Base-by-base conservation (phyloP, 2,113 vertebrate genomes). In the Pampusana beccarii region DNA sequence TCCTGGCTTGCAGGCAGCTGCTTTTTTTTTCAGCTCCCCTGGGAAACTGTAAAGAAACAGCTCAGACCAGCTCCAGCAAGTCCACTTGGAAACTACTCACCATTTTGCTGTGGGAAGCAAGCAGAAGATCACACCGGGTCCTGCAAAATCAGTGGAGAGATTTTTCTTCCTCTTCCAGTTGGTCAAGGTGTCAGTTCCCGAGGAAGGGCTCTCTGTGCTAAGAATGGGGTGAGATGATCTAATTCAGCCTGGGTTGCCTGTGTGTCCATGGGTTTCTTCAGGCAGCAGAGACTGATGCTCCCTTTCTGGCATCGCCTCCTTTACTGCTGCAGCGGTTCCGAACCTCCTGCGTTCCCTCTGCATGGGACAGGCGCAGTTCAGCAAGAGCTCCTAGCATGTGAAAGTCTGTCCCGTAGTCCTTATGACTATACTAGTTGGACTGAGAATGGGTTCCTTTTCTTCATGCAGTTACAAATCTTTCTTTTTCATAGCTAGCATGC, bases 181-280 rank as follows among this genome's bases (percentile, higher is more conserved):
- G 10, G 6, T 42, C 51, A 61, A 66, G 51, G 25, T 33, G 17
- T 15, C 53, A 70, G 8, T 7, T 86, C 50, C 48, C 21, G 29
- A 40, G 62, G 48, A 28, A 71, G 23, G 20, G 11, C 9, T 48
- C 34, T 36, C 50, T 34, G 2, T 21, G 19, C 4, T 62, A 14
- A 11, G 25, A 65, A 53, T 9, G 9, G 15, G 53, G 23, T 16
- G 42, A 21, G 40, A 24, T 16, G 9, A 7, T 44, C 33, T 79
- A 20, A 3, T 23, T 44, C 34, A 23, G 18, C 21, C 60, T 48
- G 42, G 48, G 13, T 60, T 38, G 29, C 16, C 3, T 0, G 0
- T 69, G 33, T 23, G 10, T 21, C 54, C 31, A 2, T 38, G 21
- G 44, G 23, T 18, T 70, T 48, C n/a, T 86, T 58, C 2, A 1